Evolutionary conservation across 2,797 vertebrate genomes (phyloP), one percentile per base, ranked within the genome.

Genomic region (Eulemur albifrons): DNA sequence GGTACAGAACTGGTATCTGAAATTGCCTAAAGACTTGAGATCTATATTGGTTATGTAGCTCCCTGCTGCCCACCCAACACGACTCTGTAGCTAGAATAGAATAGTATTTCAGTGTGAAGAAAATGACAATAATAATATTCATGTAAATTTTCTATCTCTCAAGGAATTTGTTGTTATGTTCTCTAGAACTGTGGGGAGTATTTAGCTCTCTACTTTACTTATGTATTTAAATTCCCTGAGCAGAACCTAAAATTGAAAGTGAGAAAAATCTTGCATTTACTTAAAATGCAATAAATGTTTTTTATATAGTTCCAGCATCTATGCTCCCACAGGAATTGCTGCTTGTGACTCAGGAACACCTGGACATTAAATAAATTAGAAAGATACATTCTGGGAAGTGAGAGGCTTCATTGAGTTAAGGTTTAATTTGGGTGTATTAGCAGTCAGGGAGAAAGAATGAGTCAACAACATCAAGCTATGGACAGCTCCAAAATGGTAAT

Each of bases 231-330:
- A 80, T 61, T 52, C 52, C 40, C 40, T 89, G 65, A 93, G 27
- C 73, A 52, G 25, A 88, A n/a, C 84, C 0, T 61, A 82, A 61
- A 96, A 92, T 89, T 79, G 10, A 77, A 85, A 82, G 52, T 63
- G n/a, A 90, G 48, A 86, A 86, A 52, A 79, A 70, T 32, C 38
- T 73, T 79, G n/a, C 32, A 82, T 72, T 88, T 86, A 75, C 17
- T 82, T 94, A 91, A 90, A 89, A 90, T 83, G 32, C 14, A 72
- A 45, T 86, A 87, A 92, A 65, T 73, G 23, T 35, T 83, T 87
- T 95, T 94, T 80, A 87, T 70, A 57, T n/a, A 84, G 61, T 96
- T 92, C 80, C 25, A 91, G 69, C 27, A 79, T 83, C 40, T 83
- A 61, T 50, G 48, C 69, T 92, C 65, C 43, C 70, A 83, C 7